Evolutionary conservation across 2,797 vertebrate genomes (phyloP).

Genomic region (Hipposideros larvatus): DNA sequence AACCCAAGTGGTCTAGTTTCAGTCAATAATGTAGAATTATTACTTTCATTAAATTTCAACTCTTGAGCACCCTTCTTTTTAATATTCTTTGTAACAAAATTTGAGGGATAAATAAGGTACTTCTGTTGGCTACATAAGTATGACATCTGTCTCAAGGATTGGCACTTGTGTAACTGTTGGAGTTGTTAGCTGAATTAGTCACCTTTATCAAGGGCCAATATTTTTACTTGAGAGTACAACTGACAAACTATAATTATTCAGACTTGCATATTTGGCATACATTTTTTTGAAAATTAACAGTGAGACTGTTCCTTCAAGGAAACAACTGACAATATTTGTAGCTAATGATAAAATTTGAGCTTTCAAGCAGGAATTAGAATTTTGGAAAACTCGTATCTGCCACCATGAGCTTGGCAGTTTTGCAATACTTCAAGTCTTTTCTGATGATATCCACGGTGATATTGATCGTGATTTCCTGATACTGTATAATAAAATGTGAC

Average conservation of each 20-base stretch:
- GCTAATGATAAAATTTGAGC: not conserved
- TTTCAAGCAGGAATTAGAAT: slow-evolving; percentile 19
- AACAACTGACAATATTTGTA: not conserved
- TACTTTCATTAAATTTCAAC: not conserved
- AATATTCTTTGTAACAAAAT: not conserved
- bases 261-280: not conserved
- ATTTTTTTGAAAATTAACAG: slow-evolving; percentile 16
- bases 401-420: not conserved
- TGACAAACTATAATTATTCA: not conserved
- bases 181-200: not conserved
- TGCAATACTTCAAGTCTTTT: not conserved
- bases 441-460: not conserved
- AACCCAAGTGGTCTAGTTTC: not conserved
- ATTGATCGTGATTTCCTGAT: slow-evolving; percentile 5
- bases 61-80: not conserved
- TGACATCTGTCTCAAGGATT: not conserved
- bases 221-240: slow-evolving; percentile 16
- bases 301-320: slow-evolving; percentile 20
- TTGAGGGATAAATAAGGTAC: not conserved
- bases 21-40: not conserved
- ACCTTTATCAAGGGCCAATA: not conserved
- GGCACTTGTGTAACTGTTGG: not conserved
- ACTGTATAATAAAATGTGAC: not conserved
- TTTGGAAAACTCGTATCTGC: not conserved
- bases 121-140: not conserved